Conservation (phyloP, 2,888 invertebrate genomes). For the Seladonia tumulorum region DNA sequence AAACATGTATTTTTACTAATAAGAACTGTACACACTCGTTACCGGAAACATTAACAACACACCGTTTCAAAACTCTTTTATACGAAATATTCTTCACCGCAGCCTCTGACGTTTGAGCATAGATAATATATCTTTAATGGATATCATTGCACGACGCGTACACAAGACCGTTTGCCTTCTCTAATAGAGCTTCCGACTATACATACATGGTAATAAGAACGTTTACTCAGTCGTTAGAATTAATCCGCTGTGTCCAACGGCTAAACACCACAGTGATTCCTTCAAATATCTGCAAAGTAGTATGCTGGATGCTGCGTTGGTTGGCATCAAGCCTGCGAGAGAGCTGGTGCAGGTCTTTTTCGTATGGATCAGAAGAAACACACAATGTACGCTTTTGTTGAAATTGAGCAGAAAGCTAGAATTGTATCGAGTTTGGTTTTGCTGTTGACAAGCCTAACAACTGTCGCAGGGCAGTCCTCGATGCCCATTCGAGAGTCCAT, state of each 20-base stretch:
- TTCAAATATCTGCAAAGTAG: constrained; percentile 59
- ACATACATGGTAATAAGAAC: constrained; percentile 55
- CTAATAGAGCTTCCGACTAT: constrained; percentile 40
- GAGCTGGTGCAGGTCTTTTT: constrained; percentile 37
- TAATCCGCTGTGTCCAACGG: constrained; percentile 40
- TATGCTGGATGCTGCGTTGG: constrained; percentile 33
- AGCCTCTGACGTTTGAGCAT: constrained; percentile 68
- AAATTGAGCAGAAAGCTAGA: constrained; percentile 74
- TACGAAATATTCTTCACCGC: constrained; percentile 51
- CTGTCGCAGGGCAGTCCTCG: constrained; percentile 62
- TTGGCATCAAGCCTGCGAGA: constrained; percentile 58
- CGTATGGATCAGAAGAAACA: constrained; percentile 55
- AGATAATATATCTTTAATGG: constrained; percentile 63
- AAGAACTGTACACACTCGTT: constrained; percentile 68
- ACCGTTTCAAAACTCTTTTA: constrained; percentile 47
- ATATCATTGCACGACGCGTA: constrained; percentile 69
- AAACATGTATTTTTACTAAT: constrained; percentile 53
- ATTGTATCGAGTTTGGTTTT: constrained; percentile 71
- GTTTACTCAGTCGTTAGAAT: constrained; percentile 53
- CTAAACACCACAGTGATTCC: constrained; percentile 68
- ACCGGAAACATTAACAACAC: constrained; percentile 55
- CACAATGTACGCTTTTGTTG: constrained; percentile 52
- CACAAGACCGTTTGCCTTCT: constrained; percentile 39
- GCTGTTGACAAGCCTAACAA: constrained; percentile 67
- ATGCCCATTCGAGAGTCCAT: constrained; percentile 37